These are phyloP conservation scores for Festucalex cinctus DNA, from an alignment of 2,113 vertebrate genomes.

Conservation along the genomic window DNA sequence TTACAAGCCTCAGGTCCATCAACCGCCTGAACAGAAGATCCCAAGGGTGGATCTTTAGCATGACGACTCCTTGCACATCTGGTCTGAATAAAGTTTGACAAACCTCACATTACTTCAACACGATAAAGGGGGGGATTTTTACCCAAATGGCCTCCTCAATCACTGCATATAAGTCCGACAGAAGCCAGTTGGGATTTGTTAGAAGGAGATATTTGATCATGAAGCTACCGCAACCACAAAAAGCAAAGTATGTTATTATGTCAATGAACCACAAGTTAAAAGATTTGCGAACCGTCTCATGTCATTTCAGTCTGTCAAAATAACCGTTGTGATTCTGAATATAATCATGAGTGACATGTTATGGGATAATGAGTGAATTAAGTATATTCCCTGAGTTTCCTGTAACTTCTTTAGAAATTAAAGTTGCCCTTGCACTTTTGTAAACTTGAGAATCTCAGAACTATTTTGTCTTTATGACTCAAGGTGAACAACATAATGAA, in stretches of 20 bases:
- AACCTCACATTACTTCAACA: background rate
- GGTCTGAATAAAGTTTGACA: background rate
- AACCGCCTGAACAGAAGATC: background rate
- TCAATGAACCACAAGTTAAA: background rate
- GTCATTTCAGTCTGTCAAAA: background rate
- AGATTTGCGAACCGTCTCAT: background rate
- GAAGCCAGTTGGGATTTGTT: background rate
- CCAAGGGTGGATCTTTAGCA: background rate
- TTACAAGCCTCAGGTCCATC: background rate
- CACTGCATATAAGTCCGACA: background rate
- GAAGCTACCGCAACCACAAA: background rate
- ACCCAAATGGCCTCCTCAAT: background rate
- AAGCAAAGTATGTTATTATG: background rate
- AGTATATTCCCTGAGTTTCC: background rate
- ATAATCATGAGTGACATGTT: slow-evolving; percentile 4
- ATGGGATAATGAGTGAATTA: background rate
- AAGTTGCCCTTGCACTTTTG: background rate
- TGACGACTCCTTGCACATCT: background rate
- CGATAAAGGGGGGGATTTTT: background rate
- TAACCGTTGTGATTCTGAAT: background rate
- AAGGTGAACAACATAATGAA: slow-evolving; percentile 42
- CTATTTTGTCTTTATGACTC: slow-evolving; percentile 1
- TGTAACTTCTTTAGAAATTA: background rate
- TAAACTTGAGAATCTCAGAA: background rate
- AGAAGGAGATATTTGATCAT: background rate